Evolutionary conservation across 1,140 invertebrate species (phyloP), one percentile per base, ranked within the genome.

Genomic region (Onthophagus taurus): DNA sequence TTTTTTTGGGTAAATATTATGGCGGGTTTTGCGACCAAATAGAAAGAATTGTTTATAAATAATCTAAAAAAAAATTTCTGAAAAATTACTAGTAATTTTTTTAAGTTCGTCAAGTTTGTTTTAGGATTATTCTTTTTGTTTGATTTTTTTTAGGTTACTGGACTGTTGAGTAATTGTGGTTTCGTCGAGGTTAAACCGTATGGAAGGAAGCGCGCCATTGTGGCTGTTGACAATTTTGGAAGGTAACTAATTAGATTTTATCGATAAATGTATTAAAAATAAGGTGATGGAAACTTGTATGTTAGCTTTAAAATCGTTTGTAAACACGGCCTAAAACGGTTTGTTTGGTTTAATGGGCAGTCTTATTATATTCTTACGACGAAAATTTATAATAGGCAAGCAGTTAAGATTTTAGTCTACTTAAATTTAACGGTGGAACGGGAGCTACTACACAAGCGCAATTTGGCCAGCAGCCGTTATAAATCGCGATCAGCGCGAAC

Each of bases 141-240:
- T 36, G n/a, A n/a, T 41, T 52, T 45, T n/a, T 52, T 60, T 11
- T 45, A 70, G 69, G 48, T 72, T n/a, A 47, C 56, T 20, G 57
- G 64, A 26, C 45, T 54, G 9, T 55, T 72, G 13, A 63, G 66
- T 12, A 43, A 48, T 3, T 69, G 60, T 46, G 69, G 69, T 3
- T 50, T 51, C 7, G 52, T 71, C 30, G 65, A 71, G 45, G 48
- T 71, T n/a, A 65, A 64, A 46, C 62, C 58, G 20, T 19, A 58
- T 20, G 45, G 52, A 17, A 42, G 38, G 12, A 38, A 44, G 11
- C 51, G 50, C 19, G 53, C 67, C 12, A 46, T 72, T 19, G 55
- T 71, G 5, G 69, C 69, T 13, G 63, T 68, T 12, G 55, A 63
- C 23, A 72, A 65, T 57, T 62, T 61, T 44, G 41, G 46, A 43